Base-by-base conservation (phyloP, 1,140 invertebrate genomes). In the Aphidius gifuensis region DNA sequence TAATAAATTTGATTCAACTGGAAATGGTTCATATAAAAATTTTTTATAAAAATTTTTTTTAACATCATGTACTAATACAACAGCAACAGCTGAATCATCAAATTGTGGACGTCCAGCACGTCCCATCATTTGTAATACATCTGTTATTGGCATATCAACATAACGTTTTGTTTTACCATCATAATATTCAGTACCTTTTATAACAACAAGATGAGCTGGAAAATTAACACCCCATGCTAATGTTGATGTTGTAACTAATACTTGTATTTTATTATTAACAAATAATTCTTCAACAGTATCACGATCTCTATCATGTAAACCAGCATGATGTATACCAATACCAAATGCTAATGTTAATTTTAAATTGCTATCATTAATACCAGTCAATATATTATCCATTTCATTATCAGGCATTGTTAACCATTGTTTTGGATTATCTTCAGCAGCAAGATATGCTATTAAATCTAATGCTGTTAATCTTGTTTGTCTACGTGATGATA, bases 31-130 rank as follows among this genome's bases (percentile, higher is more conserved):
- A 76, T 99, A 99, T 0, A 99, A 79, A 78, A 99, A 99, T 76
- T 97, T 97, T 75, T 98, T 98, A 80, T 99, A 99, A 82, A 99
- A 99, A 75, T 95, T 93, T 78, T 99, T 99, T 80, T 99, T 99
- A 32, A 93, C 87, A 72, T 99, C 97, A 69, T 99, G 97, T 1
- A 99, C 97, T 58, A 99, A 84, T 7, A 99, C 94, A 9, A 98
- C 93, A 5, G 98, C 97, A 4, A 97, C 92, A 4, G 96, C 97
- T 62, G 92, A 90, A 70, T 92, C 90, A 79, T 99, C 98, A 76
- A 91, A 99, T 83, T 97, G 91, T 4, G 97, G 98, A 63, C 98
- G 84, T 6, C 97, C 97, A 62, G 97, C 97, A 64, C 97, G 84
- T 5, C 97, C 97, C 90, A 99, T 98, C 98, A 99, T 99, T 83